Evolutionary conservation across 2,797 vertebrate species (phyloP).

Genomic region (Anguilla obscura): DNA sequence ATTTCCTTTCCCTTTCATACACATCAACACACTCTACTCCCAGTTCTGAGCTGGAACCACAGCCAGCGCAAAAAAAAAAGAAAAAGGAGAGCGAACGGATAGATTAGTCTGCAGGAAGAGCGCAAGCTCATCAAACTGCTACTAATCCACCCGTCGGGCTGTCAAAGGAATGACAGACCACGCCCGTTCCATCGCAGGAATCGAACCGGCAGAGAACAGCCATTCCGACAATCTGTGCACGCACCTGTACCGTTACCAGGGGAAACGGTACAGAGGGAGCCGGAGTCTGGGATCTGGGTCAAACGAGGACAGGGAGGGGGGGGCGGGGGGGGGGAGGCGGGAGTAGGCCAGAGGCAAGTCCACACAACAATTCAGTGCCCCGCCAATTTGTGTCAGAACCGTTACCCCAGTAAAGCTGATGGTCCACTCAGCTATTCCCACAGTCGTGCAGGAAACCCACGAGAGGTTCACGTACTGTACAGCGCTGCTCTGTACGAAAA

Average conservation of each 20-base stretch:
- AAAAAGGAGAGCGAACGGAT: neutral
- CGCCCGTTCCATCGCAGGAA: neutral
- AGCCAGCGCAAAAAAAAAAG: neutral
- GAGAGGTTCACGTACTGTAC: constrained; percentile 11
- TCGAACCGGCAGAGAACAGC: neutral
- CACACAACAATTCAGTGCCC: constrained; percentile 32
- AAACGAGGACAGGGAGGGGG: constrained; percentile 23
- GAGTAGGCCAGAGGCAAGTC: constrained; percentile 31
- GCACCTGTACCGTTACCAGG: constrained; percentile 33
- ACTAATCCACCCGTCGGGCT: constrained; percentile 1
- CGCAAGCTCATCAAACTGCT: neutral
- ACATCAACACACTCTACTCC: neutral
- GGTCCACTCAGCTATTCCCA: neutral
- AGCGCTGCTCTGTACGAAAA: constrained; percentile 1
- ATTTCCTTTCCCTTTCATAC: constrained; percentile 23
- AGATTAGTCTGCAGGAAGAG: neutral
- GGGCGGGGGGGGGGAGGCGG: neutral
- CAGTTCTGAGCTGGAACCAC: neutral
- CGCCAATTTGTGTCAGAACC: constrained; percentile 1
- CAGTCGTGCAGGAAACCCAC: constrained; percentile 15
- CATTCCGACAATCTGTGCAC: neutral
- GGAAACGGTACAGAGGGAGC: constrained; percentile 20
- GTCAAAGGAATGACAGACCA: neutral
- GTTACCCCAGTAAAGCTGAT: neutral
- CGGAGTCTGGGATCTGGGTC: constrained; percentile 12